Evolutionary conservation across 2,888 invertebrate genomes (phyloP).

Genomic region (Cyaniris semiargus): DNA sequence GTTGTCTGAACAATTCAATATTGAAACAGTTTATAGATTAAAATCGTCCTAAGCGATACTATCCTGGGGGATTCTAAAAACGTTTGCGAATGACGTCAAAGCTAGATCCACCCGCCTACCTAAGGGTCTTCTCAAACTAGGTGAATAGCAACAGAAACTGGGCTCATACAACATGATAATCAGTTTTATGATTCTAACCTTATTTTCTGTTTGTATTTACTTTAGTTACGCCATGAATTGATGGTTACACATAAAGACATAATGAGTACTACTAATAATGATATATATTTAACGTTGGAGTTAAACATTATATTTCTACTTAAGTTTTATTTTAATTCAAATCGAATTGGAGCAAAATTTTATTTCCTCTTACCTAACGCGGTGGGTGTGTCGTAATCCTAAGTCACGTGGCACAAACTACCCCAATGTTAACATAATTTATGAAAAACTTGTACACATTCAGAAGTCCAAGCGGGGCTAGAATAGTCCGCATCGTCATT

Average conservation of each 20-base stretch:
- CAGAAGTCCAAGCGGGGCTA: neutral
- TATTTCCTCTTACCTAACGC: neutral
- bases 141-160: neutral
- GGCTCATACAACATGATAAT: neutral
- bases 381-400: neutral
- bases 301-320: too few relatives aligned
- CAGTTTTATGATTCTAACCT: neutral
- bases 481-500: constrained; percentile 10
- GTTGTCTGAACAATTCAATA: neutral
- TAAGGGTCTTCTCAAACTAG: neutral
- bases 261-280: too few relatives aligned
- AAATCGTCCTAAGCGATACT: constrained; percentile 14
- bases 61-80: constrained; percentile 28
- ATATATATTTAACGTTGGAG: too few relatives aligned
- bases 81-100: constrained; percentile 32
- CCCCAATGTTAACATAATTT: constrained; percentile 20
- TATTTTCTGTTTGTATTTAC: neutral
- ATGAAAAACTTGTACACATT: constrained; percentile 28
- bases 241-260: too few relatives aligned
- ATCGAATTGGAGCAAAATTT: neutral
- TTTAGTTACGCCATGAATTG: too few relatives aligned
- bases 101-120: constrained; percentile 9
- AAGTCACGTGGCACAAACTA: constrained; percentile 30
- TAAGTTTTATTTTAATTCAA: neutral
- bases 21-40: constrained; percentile 16